phyloP scores from a whole-genome alignment of 1,140 invertebrate species.

The Orius insidiosus region DNA sequence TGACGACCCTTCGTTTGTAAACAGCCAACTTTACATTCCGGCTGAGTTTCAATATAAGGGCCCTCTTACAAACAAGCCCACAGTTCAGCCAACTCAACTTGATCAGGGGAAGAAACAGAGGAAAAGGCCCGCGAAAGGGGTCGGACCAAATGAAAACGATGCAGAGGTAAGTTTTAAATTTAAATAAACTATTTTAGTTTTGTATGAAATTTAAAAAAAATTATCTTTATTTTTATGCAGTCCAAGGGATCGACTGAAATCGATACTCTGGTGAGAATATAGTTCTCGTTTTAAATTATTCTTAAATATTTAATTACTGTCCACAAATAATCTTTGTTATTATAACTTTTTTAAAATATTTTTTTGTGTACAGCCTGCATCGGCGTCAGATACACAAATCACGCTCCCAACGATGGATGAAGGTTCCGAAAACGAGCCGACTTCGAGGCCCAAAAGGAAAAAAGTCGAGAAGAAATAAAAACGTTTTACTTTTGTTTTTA shows the following conservation, averaged over 20 bases:
- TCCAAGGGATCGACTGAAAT: not conserved
- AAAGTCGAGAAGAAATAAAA: too few relatives aligned
- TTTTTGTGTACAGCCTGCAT: conserved; percentile 37
- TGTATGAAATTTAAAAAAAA: too few relatives aligned
- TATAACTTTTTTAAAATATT: too few relatives aligned
- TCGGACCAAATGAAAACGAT: conserved; percentile 5
- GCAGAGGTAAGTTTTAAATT: not conserved
- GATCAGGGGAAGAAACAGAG: not conserved
- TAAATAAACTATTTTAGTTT: too few relatives aligned
- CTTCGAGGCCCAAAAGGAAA: too few relatives aligned
- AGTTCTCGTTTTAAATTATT: too few relatives aligned
- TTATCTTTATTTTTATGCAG: not conserved
- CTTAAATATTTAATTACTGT: too few relatives aligned
- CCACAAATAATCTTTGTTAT: too few relatives aligned
- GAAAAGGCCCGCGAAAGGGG: conserved; percentile 2
- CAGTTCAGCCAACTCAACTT: not conserved
- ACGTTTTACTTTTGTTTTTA: too few relatives aligned
- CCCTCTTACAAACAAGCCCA: conserved; percentile 1
- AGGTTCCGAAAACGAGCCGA: too few relatives aligned
- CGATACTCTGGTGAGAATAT: not conserved
- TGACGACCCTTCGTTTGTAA: conserved; percentile 44
- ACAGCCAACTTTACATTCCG: conserved; percentile 45
- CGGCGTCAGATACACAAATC: conserved; percentile 57
- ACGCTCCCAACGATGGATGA: conserved; percentile 48
- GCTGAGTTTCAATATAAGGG: conserved; percentile 20